Conservation (phyloP, 2,113 vertebrate genomes). For the Chionomys nivalis region DNA sequence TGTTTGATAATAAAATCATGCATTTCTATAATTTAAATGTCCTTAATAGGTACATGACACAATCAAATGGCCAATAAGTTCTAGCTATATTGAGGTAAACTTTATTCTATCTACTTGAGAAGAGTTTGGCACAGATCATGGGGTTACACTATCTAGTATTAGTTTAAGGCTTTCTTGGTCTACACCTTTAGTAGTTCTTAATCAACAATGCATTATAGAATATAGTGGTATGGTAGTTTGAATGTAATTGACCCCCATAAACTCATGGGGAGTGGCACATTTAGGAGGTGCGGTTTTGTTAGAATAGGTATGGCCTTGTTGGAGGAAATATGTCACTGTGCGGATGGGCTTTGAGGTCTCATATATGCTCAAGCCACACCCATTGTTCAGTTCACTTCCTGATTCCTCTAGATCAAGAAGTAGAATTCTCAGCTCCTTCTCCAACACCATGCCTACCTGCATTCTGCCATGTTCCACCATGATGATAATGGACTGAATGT, state of each 20-base stretch:
- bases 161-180: neutral
- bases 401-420: neutral
- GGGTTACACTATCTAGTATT: neutral
- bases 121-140: neutral
- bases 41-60: neutral
- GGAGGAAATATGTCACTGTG: neutral
- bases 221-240: neutral
- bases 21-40: neutral
- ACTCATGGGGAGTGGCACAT: neutral
- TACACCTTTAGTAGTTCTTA: slow-evolving; percentile 1
- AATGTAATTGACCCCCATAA: neutral
- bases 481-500: neutral
- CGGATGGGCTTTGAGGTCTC: neutral
- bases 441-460: neutral
- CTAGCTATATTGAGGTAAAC: neutral
- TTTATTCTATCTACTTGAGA: neutral
- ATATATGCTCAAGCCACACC: neutral
- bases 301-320: neutral
- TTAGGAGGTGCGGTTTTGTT: neutral
- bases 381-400: neutral
- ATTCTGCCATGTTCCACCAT: neutral
- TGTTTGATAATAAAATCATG: slow-evolving; percentile 37
- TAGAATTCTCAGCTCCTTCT: neutral
- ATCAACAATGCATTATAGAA: neutral
- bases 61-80: neutral